These are phyloP conservation scores for Dicaeum eximium DNA, from an alignment of 2,113 vertebrate species.

Conservation along the genomic window DNA sequence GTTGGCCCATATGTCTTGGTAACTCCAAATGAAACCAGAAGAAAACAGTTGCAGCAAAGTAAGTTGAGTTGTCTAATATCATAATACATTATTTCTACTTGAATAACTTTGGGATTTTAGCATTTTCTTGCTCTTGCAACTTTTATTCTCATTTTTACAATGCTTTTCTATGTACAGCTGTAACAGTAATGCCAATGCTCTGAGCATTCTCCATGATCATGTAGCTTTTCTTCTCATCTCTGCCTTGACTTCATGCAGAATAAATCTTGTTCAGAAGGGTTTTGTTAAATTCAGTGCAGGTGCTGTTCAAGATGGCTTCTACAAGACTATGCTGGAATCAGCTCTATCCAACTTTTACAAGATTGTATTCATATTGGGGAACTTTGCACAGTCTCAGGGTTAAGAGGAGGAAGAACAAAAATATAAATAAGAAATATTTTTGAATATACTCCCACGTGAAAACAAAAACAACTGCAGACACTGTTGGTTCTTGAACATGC, in stretches of 20 bases:
- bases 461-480: not conserved
- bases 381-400: not conserved
- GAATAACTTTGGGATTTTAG: not conserved
- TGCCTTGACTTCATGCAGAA: not conserved
- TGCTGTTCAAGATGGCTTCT: not conserved
- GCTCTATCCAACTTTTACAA: not conserved
- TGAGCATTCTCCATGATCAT: not conserved
- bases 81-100: not conserved
- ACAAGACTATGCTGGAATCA: not conserved
- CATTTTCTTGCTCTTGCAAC: not conserved
- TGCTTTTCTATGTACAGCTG: not conserved
- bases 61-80: constrained; percentile 28
- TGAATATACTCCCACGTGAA: not conserved
- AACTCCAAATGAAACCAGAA: constrained; percentile 71
- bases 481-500: not conserved
- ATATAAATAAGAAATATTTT: not conserved
- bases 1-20: constrained; percentile 67
- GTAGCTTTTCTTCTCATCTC: not conserved
- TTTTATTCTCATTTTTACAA: not conserved
- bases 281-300: not conserved
- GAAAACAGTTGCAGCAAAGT: constrained; percentile 73
- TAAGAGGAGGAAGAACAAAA: not conserved
- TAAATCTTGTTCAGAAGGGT: not conserved
- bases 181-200: not conserved
- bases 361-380: not conserved